phyloP scores from a whole-genome alignment of 2,888 invertebrate species.

The Tethea ocularis region DNA sequence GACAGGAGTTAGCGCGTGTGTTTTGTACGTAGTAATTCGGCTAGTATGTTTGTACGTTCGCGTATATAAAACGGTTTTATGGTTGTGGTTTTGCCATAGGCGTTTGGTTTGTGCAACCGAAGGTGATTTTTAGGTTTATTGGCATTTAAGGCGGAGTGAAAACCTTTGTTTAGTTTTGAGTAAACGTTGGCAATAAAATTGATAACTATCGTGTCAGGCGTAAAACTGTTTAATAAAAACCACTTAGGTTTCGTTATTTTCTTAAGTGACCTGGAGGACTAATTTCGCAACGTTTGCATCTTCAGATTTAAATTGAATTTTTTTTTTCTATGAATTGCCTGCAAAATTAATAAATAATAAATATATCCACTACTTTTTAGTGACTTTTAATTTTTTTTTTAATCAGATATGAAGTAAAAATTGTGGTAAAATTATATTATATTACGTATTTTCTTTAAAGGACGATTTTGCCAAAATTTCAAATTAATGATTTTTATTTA shows the following conservation, averaged over 20 bases:
- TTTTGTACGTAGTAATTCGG: slow-evolving; percentile 73
- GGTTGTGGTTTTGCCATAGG: slow-evolving; percentile 74
- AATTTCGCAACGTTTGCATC: too few species aligned
- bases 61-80: slow-evolving; percentile 69
- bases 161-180: slow-evolving; percentile 69
- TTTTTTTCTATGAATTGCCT: too few species aligned
- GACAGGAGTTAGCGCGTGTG: slow-evolving; percentile 72
- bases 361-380: too few species aligned
- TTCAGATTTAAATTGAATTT: too few species aligned
- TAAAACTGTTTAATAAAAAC: slow-evolving; percentile 30
- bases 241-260: slow-evolving; percentile 12
- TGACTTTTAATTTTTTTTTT: too few species aligned
- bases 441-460: too few species aligned
- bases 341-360: too few species aligned
- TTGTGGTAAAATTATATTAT: too few species aligned
- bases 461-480: too few species aligned
- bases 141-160: slow-evolving; percentile 70
- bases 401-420: too few species aligned
- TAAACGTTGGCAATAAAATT: slow-evolving; percentile 65
- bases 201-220: slow-evolving; percentile 34
- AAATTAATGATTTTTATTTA: too few species aligned
- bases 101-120: slow-evolving; percentile 72
- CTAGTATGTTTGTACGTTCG: slow-evolving; percentile 57
- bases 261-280: background rate
- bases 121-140: slow-evolving; percentile 79